These are phyloP conservation scores for Bombylius major DNA, from an alignment of 2,888 invertebrate genomes.

Conservation along the genomic window DNA sequence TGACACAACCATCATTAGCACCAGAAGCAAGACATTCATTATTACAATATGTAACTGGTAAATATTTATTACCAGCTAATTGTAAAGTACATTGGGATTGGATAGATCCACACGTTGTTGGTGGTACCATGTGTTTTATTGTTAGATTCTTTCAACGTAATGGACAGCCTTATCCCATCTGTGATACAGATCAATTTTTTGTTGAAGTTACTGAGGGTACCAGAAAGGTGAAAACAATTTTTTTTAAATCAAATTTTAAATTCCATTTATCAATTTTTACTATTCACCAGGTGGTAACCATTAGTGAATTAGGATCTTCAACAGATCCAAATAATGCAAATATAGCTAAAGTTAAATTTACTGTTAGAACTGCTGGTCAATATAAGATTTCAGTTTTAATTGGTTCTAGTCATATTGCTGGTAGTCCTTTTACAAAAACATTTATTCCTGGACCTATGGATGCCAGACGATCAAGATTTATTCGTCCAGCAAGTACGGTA, in stretches of 20 bases:
- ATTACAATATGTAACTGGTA: slow-evolving; percentile 82
- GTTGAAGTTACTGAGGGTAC: slow-evolving; percentile 80
- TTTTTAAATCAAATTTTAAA: background rate
- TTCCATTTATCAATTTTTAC: slow-evolving; percentile 1
- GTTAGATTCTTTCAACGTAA: slow-evolving; percentile 86
- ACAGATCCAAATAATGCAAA: slow-evolving; percentile 75
- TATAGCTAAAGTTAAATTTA: slow-evolving; percentile 80
- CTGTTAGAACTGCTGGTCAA: slow-evolving; percentile 79
- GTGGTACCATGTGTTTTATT: slow-evolving; percentile 82
- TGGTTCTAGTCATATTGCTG: slow-evolving; percentile 65
- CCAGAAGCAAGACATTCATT: slow-evolving; percentile 84
- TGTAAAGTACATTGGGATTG: slow-evolving; percentile 76
- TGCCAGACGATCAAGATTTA: slow-evolving; percentile 70
- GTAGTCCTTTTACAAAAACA: slow-evolving; percentile 73
- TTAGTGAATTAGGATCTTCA: slow-evolving; percentile 78
- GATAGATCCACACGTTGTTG: slow-evolving; percentile 80
- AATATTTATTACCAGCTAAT: slow-evolving; percentile 77
- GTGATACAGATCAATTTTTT: slow-evolving; percentile 80
- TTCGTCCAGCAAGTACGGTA: slow-evolving; percentile 70
- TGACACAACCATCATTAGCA: slow-evolving; percentile 80
- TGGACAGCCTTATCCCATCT: slow-evolving; percentile 88
- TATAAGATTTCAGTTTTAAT: slow-evolving; percentile 79
- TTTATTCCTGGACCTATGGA: slow-evolving; percentile 76
- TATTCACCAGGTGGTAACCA: slow-evolving; percentile 55
- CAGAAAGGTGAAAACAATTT: slow-evolving; percentile 45